Evolutionary conservation across 2,113 vertebrate species (phyloP).

Genomic region (Paedocypris sp.): DNA sequence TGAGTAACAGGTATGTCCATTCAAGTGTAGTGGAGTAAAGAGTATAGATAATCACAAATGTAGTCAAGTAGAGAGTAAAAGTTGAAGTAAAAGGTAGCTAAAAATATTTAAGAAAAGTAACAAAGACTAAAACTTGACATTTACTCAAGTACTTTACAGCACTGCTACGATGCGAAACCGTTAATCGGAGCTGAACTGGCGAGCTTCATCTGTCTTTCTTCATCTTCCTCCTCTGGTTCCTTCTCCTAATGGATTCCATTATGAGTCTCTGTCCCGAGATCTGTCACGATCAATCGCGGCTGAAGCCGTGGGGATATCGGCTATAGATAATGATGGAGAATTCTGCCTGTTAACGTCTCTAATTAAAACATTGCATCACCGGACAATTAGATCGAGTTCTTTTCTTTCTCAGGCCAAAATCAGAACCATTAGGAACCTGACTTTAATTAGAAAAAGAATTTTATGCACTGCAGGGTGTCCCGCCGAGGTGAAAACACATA

Average conservation of each 20-base stretch:
- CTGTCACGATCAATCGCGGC: slow-evolving; percentile 56
- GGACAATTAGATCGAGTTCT: slow-evolving; percentile 44
- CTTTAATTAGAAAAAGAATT: slow-evolving; percentile 60
- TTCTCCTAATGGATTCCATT: slow-evolving; percentile 20
- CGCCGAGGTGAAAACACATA: slow-evolving; percentile 48
- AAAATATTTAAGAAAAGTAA: too few species aligned
- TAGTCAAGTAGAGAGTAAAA: too few species aligned
- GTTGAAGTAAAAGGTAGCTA: too few species aligned
- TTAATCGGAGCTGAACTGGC: background rate
- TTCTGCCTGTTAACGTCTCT: slow-evolving; percentile 55
- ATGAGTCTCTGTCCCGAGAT: slow-evolving; percentile 31
- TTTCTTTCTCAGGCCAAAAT: slow-evolving; percentile 46
- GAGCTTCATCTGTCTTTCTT: background rate
- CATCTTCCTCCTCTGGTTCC: slow-evolving; percentile 14
- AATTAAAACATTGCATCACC: slow-evolving; percentile 59
- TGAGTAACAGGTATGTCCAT: too few species aligned
- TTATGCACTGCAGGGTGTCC: slow-evolving; percentile 49
- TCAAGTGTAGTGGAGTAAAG: too few species aligned
- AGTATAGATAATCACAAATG: too few species aligned
- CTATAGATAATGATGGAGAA: slow-evolving; percentile 54
- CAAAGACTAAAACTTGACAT: too few species aligned
- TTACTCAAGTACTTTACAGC: background rate
- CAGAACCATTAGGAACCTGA: slow-evolving; percentile 49
- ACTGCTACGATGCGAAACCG: background rate
- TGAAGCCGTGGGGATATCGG: slow-evolving; percentile 51